Conservation (phyloP, 1,140 invertebrate species). For the Cydia strobilella region DNA sequence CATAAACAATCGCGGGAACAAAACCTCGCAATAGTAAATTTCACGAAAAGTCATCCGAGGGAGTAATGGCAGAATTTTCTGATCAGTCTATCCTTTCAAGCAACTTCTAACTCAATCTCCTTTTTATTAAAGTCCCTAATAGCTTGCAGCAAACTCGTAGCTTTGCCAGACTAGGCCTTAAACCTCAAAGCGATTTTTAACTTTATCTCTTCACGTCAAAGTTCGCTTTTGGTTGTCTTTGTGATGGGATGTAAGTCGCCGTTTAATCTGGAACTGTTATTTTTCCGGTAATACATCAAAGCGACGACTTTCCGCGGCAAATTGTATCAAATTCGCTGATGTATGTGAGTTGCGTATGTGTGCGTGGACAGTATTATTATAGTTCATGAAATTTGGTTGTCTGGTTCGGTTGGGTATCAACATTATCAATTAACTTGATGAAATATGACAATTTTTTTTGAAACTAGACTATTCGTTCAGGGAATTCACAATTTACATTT, state of each 20-base stretch:
- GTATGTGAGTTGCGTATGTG: slow-evolving; percentile 45
- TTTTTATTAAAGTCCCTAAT: not conserved
- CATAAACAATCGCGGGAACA: slow-evolving; percentile 61
- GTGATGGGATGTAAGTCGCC: slow-evolving; percentile 36
- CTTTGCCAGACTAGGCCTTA: not conserved
- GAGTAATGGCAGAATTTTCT: slow-evolving; percentile 55
- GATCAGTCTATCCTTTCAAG: slow-evolving; percentile 33
- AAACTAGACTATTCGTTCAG: not conserved
- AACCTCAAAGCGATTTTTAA: not conserved
- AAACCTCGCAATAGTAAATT: slow-evolving; percentile 59
- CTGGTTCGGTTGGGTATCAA: not conserved
- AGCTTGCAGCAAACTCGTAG: not conserved
- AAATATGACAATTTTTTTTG: not conserved
- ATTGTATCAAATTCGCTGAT: slow-evolving; percentile 67
- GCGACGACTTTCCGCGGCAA: slow-evolving; percentile 58
- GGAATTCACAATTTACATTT: too few species aligned
- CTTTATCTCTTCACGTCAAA: not conserved
- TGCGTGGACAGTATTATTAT: not conserved
- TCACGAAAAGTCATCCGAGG: slow-evolving; percentile 54
- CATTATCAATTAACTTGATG: not conserved
- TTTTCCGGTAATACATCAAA: slow-evolving; percentile 69
- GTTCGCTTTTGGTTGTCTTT: not conserved
- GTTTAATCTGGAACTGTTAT: slow-evolving; percentile 63
- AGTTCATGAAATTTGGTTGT: not conserved
- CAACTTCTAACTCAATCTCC: slow-evolving; percentile 31